Evolutionary conservation across 2,797 vertebrate species (phyloP).

Genomic region (Nothura maculosa): DNA sequence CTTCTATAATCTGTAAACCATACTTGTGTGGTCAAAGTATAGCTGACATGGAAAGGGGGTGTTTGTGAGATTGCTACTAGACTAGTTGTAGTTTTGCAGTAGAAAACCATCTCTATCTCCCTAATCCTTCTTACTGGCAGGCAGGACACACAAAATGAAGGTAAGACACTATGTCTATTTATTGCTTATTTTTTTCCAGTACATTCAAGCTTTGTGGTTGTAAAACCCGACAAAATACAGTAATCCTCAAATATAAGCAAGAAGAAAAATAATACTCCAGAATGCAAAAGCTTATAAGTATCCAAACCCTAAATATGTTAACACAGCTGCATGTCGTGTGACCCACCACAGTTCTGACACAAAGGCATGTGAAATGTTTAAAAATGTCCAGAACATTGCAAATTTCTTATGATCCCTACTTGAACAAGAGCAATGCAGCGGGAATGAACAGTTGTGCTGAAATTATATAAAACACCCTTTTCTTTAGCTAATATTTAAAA

Average conservation of each 20-base stretch:
- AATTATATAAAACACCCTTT: neutral
- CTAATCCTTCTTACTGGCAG: slow-evolving; percentile 59
- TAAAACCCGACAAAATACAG: slow-evolving; percentile 27
- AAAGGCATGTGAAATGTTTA: slow-evolving; percentile 24
- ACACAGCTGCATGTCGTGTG: slow-evolving; percentile 54
- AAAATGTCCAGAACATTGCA: slow-evolving; percentile 20
- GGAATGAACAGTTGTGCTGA: slow-evolving; percentile 18
- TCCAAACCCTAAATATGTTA: slow-evolving; percentile 53
- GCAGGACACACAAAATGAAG: slow-evolving; percentile 3
- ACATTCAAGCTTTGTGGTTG: slow-evolving; percentile 57
- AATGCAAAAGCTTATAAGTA: slow-evolving; percentile 15
- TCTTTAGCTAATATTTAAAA: slow-evolving; percentile 12
- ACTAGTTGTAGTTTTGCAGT: slow-evolving; percentile 29
- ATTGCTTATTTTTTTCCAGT: slow-evolving; percentile 20
- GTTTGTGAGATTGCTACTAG: slow-evolving; percentile 32
- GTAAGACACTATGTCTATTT: slow-evolving; percentile 42
- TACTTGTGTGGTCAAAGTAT: slow-evolving; percentile 43
- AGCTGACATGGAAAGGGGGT: neutral
- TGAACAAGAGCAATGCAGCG: neutral
- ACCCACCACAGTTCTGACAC: slow-evolving; percentile 31
- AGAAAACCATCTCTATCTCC: slow-evolving; percentile 50
- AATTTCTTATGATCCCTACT: slow-evolving; percentile 7
- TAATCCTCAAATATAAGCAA: slow-evolving; percentile 51
- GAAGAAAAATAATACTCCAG: slow-evolving; percentile 48
- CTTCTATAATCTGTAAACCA: slow-evolving; percentile 51